Conservation (phyloP, 2,113 vertebrate species). For the Tyto alba region DNA sequence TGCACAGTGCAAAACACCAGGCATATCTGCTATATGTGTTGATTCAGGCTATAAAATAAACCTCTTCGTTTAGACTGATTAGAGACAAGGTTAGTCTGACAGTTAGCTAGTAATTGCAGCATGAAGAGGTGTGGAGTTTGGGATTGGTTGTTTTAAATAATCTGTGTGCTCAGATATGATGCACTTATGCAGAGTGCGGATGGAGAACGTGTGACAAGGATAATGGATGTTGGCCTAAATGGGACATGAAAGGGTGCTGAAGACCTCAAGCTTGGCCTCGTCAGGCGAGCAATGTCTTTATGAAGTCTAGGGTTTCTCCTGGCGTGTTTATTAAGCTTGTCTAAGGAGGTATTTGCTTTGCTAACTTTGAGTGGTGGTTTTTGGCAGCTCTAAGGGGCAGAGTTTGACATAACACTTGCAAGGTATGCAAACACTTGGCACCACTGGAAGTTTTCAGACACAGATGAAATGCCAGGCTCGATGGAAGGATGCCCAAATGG, state of each 20-base stretch:
- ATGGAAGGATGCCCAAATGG: neutral
- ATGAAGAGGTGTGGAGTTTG: neutral
- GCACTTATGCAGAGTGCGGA: neutral
- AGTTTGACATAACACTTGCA: neutral
- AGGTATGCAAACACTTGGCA: constrained; percentile 8
- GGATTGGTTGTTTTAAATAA: neutral
- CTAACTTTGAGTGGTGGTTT: neutral
- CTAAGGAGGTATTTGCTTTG: constrained; percentile 9
- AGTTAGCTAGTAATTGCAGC: neutral
- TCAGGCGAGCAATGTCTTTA: neutral
- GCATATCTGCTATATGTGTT: neutral
- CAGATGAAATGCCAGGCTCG: neutral
- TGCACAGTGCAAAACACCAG: accelerated
- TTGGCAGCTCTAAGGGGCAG: constrained; percentile 3
- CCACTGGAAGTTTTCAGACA: neutral
- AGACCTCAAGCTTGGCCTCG: neutral
- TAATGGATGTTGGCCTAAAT: neutral
- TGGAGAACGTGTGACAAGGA: neutral
- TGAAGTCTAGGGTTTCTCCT: neutral
- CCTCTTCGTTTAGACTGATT: neutral
- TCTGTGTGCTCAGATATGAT: neutral
- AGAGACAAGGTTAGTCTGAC: constrained; percentile 3
- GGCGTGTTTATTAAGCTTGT: constrained; percentile 19
- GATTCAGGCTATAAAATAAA: neutral
- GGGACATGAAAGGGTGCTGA: neutral